phyloP scores from a whole-genome alignment of 1,140 invertebrate genomes.

The Camponotus floridanus region DNA sequence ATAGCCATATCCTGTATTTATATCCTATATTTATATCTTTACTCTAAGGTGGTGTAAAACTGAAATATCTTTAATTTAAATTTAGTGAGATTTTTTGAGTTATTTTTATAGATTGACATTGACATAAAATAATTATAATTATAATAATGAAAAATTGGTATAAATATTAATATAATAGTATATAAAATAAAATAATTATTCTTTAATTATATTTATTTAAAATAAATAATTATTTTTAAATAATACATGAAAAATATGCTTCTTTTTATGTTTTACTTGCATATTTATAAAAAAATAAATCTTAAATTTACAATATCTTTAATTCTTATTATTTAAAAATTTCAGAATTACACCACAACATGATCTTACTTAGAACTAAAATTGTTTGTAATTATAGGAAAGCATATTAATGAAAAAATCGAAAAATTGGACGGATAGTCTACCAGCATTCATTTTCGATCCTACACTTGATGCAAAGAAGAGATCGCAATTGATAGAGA shows the following conservation, averaged over 20 bases:
- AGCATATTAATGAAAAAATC: constrained; percentile 89
- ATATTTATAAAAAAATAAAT: neutral
- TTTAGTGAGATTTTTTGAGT: neutral
- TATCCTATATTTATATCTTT: no score
- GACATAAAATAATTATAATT: neutral
- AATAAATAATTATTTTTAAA: constrained; percentile 3
- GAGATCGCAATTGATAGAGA: constrained; percentile 97
- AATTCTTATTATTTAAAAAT: neutral
- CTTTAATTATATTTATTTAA: no score
- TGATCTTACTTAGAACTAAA: no score
- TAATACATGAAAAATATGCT: no score
- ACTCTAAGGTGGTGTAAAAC: neutral
- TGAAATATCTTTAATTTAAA: neutral
- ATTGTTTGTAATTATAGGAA: constrained; percentile 85
- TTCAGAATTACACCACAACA: no score
- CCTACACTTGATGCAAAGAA: constrained; percentile 94
- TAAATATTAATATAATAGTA: no score
- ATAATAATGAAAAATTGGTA: no score
- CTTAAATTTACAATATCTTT: neutral
- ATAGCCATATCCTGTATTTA: no score
- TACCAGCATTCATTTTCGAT: constrained; percentile 95
- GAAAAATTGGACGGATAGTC: constrained; percentile 89
- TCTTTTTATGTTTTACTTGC: neutral
- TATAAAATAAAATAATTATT: no score
- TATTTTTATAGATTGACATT: neutral